Percentiles rank a stretch among this genome's conserved stretches.
Evolutionary conservation across 1,140 invertebrate genomes (phyloP).

Genomic region (Augochlora pura): DNA sequence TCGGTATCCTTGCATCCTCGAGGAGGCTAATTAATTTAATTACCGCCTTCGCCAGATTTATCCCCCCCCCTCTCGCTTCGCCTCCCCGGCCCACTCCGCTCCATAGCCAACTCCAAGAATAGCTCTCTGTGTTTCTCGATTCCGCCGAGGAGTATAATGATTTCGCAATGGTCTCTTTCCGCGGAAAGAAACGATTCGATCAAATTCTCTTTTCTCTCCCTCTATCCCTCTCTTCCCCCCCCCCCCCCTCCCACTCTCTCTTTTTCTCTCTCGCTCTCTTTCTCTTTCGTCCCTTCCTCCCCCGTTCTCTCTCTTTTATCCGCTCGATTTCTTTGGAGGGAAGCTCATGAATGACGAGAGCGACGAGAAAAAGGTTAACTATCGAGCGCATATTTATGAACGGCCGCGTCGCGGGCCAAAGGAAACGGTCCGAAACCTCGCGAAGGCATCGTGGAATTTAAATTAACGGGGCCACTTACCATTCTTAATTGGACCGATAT

Average conservation of each 20-base stretch:
- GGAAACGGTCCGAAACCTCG: slow-evolving; percentile 33
- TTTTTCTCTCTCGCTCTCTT: no score
- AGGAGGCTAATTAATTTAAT: slow-evolving; percentile 79
- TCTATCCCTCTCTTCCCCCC: background rate
- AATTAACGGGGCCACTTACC: slow-evolving; percentile 48
- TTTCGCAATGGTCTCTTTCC: slow-evolving; percentile 8
- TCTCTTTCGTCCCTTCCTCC: no score
- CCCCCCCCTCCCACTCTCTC: background rate
- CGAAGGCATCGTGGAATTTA: slow-evolving; percentile 36
- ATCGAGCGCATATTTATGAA: slow-evolving; percentile 58
- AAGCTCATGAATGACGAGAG: slow-evolving; percentile 44
- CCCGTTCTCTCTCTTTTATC: slow-evolving; percentile 13
- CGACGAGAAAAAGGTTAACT: slow-evolving; percentile 48
- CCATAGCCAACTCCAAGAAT: slow-evolving; percentile 25
- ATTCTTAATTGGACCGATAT: slow-evolving; percentile 53
- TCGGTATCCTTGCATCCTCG: slow-evolving; percentile 71
- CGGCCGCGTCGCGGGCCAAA: slow-evolving; percentile 45
- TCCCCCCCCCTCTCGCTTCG: slow-evolving; percentile 16
- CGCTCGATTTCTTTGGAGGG: slow-evolving; percentile 42
- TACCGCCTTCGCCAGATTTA: slow-evolving; percentile 72
- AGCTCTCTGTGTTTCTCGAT: slow-evolving; percentile 36
- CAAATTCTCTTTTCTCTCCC: background rate
- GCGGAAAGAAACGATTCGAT: slow-evolving; percentile 19
- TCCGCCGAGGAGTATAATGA: slow-evolving; percentile 29
- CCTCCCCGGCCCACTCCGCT: slow-evolving; percentile 14